phyloP scores from a whole-genome alignment of 2,113 vertebrate genomes.

The Platichthys stellatus region DNA sequence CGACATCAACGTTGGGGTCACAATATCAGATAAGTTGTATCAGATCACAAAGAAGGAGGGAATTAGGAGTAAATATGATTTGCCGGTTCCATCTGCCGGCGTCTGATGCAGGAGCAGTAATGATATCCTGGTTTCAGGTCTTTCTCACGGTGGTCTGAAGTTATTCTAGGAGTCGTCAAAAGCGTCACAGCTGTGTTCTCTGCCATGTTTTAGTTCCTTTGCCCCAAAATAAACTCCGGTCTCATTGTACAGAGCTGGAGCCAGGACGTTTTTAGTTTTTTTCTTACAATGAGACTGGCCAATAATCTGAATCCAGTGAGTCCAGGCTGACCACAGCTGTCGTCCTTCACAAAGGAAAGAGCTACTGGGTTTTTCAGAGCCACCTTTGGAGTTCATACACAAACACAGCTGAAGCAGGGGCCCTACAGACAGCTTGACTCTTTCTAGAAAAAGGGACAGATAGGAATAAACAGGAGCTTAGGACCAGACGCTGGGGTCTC shows the following conservation, averaged over 20 bases:
- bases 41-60: too few relatives aligned
- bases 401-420: not conserved
- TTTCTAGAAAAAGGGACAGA: not conserved
- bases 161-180: not conserved
- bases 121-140: not conserved
- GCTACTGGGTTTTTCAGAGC: not conserved
- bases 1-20: too few relatives aligned
- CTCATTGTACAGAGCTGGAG: not conserved
- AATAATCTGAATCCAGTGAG: slow-evolving; percentile 1
- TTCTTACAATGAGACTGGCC: not conserved
- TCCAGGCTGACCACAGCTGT: slow-evolving; percentile 1
- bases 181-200: not conserved
- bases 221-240: not conserved
- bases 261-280: not conserved
- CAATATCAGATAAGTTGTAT: too few relatives aligned
- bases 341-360: not conserved
- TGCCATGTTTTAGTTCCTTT: not conserved
- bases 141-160: not conserved
- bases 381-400: not conserved
- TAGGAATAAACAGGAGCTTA: not conserved
- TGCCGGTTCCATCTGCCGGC: not conserved
- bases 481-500: not conserved
- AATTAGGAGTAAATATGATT: not conserved
- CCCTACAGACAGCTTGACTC: not conserved
- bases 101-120: not conserved